Evolutionary conservation across 2,888 invertebrate genomes (phyloP).

Genomic region (Corythucha ciliata): DNA sequence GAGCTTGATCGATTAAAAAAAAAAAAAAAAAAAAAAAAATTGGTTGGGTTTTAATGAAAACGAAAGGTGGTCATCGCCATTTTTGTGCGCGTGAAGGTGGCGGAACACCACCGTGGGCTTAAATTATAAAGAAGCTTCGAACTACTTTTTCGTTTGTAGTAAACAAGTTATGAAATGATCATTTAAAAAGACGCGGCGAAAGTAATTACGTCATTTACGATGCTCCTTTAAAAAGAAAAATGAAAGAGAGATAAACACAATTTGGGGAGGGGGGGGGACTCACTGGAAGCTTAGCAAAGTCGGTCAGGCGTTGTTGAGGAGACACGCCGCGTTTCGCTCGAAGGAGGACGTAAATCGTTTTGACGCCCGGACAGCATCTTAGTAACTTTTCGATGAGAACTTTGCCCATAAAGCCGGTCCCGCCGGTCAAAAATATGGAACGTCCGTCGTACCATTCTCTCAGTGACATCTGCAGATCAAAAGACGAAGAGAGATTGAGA

Average conservation of each 20-base stretch:
- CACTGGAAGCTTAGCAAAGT: conserved; percentile 53
- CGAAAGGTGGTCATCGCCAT: not conserved
- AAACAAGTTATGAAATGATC: not conserved
- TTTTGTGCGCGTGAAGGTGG: not conserved
- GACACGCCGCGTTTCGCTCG: conserved; percentile 51
- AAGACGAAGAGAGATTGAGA: no score
- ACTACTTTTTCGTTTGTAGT: not conserved
- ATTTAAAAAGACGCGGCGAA: not conserved
- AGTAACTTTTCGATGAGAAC: conserved; percentile 38
- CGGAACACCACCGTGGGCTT: not conserved
- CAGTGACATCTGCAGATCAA: no score
- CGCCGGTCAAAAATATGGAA: no score
- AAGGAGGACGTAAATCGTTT: conserved; percentile 46
- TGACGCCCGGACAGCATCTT: conserved; percentile 44
- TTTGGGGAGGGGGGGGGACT: no score
- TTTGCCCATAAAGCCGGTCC: no score
- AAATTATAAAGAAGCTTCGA: not conserved
- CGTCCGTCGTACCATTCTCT: no score
- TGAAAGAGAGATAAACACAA: no score
- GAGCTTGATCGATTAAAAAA: conserved; percentile 12
- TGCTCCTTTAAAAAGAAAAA: not conserved
- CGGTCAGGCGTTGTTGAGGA: conserved; percentile 45
- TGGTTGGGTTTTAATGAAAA: no score
- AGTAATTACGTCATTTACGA: not conserved
- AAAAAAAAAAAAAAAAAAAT: no score